Evolutionary conservation across 2,797 vertebrate genomes (phyloP).

Genomic region (Megalops cyprinoides): DNA sequence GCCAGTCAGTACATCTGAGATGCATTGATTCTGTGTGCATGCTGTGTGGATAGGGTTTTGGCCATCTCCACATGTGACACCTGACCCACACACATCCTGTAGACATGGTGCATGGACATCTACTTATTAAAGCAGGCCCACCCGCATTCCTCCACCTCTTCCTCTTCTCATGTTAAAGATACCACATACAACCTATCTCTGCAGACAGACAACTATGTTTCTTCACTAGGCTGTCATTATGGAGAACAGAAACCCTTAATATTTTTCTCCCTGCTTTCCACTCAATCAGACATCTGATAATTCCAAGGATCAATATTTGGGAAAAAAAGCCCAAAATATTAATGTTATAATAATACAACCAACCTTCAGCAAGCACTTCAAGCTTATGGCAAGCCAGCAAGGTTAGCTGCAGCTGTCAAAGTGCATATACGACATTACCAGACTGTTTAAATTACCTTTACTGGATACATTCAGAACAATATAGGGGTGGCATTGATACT

Average conservation of each 20-base stretch:
- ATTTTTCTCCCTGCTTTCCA: slow-evolving; percentile 1
- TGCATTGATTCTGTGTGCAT: too few species aligned
- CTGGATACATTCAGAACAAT: background rate
- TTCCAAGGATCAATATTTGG: background rate
- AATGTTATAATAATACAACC: too few species aligned
- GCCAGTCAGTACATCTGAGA: too few species aligned
- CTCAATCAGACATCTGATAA: background rate
- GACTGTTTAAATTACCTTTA: background rate
- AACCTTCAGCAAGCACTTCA: too few species aligned
- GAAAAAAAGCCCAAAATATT: too few species aligned
- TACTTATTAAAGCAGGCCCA: background rate
- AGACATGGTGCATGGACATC: too few species aligned
- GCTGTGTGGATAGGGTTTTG: too few species aligned
- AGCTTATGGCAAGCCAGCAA: background rate
- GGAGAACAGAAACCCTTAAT: slow-evolving; percentile 19
- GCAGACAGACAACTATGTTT: slow-evolving; percentile 11
- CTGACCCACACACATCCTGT: too few species aligned
- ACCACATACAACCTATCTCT: background rate
- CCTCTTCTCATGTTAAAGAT: background rate
- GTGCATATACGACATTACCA: background rate
- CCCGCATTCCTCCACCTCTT: background rate
- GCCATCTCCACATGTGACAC: too few species aligned
- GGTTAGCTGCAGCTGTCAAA: background rate
- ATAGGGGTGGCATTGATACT: background rate
- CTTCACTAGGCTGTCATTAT: slow-evolving; percentile 29